Evolutionary conservation across 2,113 vertebrate species (phyloP).

Genomic region (Arenaria interpres): DNA sequence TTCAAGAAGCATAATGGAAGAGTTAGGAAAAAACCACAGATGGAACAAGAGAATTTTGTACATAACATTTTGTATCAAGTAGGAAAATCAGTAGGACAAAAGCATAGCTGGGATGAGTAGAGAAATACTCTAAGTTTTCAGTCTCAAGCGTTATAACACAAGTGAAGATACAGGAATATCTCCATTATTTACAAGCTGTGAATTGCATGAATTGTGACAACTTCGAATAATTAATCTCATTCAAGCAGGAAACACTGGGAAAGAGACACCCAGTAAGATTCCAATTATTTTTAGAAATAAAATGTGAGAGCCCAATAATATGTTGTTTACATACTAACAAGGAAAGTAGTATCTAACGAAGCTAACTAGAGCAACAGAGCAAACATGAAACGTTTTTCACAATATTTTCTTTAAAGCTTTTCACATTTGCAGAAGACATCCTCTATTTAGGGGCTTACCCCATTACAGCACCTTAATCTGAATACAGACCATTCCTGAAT

Average conservation of each 20-base stretch:
- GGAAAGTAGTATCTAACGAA: not conserved
- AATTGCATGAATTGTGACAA: not conserved
- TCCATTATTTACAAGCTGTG: not conserved
- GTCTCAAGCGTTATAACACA: fast-evolving
- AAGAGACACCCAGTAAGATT: not conserved
- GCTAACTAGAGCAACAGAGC: not conserved
- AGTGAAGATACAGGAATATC: not conserved
- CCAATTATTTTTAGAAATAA: not conserved
- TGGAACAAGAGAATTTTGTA: not conserved
- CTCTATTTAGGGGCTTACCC: not conserved
- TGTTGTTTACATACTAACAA: not conserved
- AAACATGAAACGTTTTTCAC: not conserved
- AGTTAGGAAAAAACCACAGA: not conserved
- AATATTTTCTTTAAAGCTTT: not conserved
- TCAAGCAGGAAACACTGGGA: not conserved
- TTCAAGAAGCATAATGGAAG: not conserved
- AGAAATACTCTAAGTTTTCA: not conserved
- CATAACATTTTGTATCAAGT: not conserved
- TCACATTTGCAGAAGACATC: not conserved
- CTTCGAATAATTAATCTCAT: not conserved
- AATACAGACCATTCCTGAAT: not conserved
- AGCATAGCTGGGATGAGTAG: not conserved
- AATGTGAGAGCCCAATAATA: not conserved
- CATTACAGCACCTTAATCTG: not conserved
- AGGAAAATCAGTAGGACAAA: not conserved